These are phyloP conservation scores for Mastigias papua DNA, from an alignment of 30 jellyfish, hydroid and myxozoan genomes.

Conservation along the genomic window DNA sequence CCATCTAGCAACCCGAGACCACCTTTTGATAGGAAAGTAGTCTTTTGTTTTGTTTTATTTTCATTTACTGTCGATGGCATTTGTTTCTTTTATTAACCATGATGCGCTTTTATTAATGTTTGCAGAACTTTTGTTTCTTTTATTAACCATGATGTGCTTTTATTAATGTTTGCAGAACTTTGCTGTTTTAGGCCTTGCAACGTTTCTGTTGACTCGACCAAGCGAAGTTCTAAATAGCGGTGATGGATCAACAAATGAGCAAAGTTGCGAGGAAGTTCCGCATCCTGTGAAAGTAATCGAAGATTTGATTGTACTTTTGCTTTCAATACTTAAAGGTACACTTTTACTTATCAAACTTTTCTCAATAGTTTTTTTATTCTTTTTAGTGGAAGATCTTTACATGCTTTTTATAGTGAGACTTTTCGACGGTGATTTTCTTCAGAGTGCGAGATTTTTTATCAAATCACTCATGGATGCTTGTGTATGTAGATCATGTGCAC, in stretches of 20 bases:
- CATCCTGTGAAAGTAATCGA: slow-evolving; percentile 47
- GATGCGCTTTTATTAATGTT: background rate
- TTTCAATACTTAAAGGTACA: slow-evolving; percentile 34
- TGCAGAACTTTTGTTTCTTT: background rate
- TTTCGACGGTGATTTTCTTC: too few relatives aligned
- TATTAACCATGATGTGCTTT: background rate
- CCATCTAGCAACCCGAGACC: too few relatives aligned
- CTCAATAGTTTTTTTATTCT: background rate
- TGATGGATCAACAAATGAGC: background rate
- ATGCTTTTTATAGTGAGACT: too few relatives aligned
- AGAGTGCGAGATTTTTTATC: too few relatives aligned
- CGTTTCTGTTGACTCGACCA: slow-evolving; percentile 49
- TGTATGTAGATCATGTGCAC: too few relatives aligned
- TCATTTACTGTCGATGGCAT: too few relatives aligned
- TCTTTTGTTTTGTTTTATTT: too few relatives aligned
- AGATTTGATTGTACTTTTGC: slow-evolving; percentile 9
- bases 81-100: background rate
- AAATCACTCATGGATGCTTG: too few relatives aligned
- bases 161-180: background rate
- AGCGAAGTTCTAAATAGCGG: slow-evolving; percentile 25
- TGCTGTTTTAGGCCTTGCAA: slow-evolving; percentile 19
- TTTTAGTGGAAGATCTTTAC: background rate
- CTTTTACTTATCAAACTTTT: background rate
- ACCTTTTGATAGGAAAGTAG: too few relatives aligned
- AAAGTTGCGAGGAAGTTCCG: background rate